These are phyloP conservation scores for Mystacornis crossleyi DNA, from an alignment of 2,113 vertebrate species.

Conservation along the genomic window DNA sequence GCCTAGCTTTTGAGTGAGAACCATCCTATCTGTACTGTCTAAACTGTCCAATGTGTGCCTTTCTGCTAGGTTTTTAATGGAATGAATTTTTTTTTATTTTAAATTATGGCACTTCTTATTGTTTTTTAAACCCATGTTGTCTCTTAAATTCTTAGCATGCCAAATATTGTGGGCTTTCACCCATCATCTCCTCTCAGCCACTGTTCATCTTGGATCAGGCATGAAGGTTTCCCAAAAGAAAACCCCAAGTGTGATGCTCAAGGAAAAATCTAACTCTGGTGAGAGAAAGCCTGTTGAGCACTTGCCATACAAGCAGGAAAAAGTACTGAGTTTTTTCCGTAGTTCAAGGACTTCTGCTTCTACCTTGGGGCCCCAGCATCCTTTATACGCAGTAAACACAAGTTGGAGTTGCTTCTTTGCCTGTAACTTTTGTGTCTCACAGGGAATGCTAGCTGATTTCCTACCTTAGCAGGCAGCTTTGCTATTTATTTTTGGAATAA, in stretches of 20 bases:
- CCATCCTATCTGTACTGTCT: not conserved
- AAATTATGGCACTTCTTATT: not conserved
- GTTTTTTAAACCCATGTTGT: not conserved
- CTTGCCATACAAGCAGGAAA: not conserved
- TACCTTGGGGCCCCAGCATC: not conserved
- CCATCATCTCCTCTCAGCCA: not conserved
- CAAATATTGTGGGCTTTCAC: not conserved
- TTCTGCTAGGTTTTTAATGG: not conserved
- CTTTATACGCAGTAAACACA: not conserved
- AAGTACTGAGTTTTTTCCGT: not conserved
- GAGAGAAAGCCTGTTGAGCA: not conserved
- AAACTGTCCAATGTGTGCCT: rapidly evolving
- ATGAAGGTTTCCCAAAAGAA: not conserved
- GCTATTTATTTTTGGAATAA: constrained; percentile 50
- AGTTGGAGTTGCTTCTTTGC: not conserved
- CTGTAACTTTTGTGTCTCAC: not conserved
- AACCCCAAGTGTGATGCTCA: not conserved
- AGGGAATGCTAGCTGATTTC: constrained; percentile 26
- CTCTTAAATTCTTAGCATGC: not conserved
- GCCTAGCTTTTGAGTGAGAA: not conserved
- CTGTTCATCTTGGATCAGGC: not conserved
- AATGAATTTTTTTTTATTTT: not conserved
- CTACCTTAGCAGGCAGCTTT: constrained; percentile 12
- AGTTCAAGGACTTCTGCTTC: not conserved
- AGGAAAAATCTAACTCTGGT: not conserved